Evolutionary conservation across 2,113 vertebrate species (phyloP), one percentile per base, ranked within the genome.

Genomic region (Protomyctophum bolini): DNA sequence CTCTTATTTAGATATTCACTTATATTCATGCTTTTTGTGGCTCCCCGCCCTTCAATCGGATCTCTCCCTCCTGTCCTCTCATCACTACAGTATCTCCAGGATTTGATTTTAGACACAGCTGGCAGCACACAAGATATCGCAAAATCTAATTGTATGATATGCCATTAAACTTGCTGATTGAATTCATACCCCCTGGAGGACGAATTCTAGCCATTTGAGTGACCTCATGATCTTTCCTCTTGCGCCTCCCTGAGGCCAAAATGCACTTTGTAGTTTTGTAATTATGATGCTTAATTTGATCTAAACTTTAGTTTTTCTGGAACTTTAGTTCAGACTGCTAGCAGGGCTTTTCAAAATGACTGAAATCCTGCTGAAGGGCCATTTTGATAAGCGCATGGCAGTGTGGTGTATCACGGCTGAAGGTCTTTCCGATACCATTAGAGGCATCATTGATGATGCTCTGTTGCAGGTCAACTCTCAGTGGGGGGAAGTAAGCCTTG

Each of bases 401-500:
- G 10, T 41, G 28, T 66, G 48, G 10, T 4, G 14, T 61, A n/a
- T 41, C 2, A 10, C 14, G 68, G 62, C 45, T 7, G 46, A 62
- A 47, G 33, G 55, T 72, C 50, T 72, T 76, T 85, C 50, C 48
- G 58, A 56, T 74, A 59, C 28, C n/a, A n/a, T 59, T 71, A 10
- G 58, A 68, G 75, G 48, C 81, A 68, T 74, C 55, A 71, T 61
- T 69, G 66, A 76, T 75, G 61, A 75, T 75, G 58, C 29, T 70
- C 21, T 41, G 46, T 21, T 76, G 73, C 58, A 58, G 60, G 79
- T 83, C 70, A 82, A 71, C 10, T 68, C 51, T 45, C 49, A 64
- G 49, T 63, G 70, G 65, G 77, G 78, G 80, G 82, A 81, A 21
- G 54, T 48, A 75, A 82, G 79, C 66, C 75, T 73, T 89, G 84